Conservation (phyloP, 2,113 vertebrate species). For the Antechinus stuartii region DNA sequence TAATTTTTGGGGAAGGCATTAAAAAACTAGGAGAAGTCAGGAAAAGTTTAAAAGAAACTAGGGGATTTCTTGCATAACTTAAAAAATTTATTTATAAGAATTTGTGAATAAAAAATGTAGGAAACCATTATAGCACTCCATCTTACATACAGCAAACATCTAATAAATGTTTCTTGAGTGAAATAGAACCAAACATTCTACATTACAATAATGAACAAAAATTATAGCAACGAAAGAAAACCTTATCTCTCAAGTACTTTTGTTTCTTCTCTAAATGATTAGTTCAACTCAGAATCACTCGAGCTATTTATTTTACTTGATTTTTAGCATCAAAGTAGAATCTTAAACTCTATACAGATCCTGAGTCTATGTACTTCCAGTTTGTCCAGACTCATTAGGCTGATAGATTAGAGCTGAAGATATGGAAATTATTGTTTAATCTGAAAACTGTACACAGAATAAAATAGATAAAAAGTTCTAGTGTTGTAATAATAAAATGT, state of each 20-base stretch:
- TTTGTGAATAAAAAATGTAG: neutral
- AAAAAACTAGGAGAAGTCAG: neutral
- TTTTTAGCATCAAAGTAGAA: neutral
- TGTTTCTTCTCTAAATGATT: neutral
- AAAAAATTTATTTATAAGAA: neutral
- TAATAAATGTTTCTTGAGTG: neutral
- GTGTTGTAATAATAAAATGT: slow-evolving; percentile 55
- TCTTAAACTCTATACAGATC: neutral
- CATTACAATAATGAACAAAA: neutral
- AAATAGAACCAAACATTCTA: neutral
- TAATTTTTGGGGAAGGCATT: neutral
- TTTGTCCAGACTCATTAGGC: neutral
- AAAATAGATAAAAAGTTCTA: slow-evolving; percentile 65
- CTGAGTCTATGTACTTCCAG: neutral
- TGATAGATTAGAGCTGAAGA: too few relatives aligned
- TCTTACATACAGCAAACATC: neutral
- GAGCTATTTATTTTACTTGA: slow-evolving; percentile 26
- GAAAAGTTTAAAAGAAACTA: neutral
- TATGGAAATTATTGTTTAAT: slow-evolving; percentile 2
- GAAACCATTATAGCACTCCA: neutral
- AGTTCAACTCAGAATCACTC: neutral
- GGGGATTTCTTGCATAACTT: neutral
- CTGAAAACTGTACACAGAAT: slow-evolving; percentile 41
- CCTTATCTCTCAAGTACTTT: neutral
- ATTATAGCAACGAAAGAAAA: neutral